Percentiles rank a stretch among this genome's conserved stretches.
phyloP scores from a whole-genome alignment of 2,888 invertebrate genomes.

The Aporophyla nigra region DNA sequence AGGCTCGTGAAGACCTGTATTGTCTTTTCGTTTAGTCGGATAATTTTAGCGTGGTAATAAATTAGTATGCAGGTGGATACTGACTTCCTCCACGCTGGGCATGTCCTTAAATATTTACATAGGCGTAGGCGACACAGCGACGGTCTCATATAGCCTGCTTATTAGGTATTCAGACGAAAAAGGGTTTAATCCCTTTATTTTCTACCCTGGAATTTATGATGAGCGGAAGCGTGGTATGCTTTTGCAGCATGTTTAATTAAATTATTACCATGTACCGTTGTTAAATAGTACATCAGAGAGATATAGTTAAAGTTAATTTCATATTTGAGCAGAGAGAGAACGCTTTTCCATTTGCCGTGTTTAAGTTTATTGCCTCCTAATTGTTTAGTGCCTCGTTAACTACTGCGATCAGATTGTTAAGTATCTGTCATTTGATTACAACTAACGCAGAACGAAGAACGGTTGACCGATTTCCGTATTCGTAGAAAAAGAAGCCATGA shows the following conservation, averaged over 20 bases:
- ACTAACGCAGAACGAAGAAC: neutral
- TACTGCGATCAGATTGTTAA: neutral
- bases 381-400: slow-evolving; percentile 5
- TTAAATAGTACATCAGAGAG: neutral
- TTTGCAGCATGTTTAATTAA: slow-evolving; percentile 31
- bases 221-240: slow-evolving; percentile 30
- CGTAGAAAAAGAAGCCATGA: slow-evolving; percentile 16
- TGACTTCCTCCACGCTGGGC: slow-evolving; percentile 80
- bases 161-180: slow-evolving; percentile 68
- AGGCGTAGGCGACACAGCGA: slow-evolving; percentile 63
- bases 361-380: slow-evolving; percentile 1
- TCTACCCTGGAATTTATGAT: slow-evolving; percentile 45
- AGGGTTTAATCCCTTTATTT: slow-evolving; percentile 53
- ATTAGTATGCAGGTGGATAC: slow-evolving; percentile 84
- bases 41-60: slow-evolving; percentile 77
- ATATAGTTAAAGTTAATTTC: neutral
- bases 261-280: slow-evolving; percentile 13
- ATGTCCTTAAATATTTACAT: slow-evolving; percentile 83
- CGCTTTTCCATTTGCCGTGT: neutral
- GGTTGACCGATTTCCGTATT: slow-evolving; percentile 10
- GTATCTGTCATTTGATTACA: neutral
- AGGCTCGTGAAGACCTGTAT: slow-evolving; percentile 55
- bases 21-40: slow-evolving; percentile 74
- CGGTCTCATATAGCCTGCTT: slow-evolving; percentile 48
- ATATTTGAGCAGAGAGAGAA: neutral